Percentiles rank a stretch among this genome's conserved stretches.
Evolutionary conservation across 2,888 invertebrate genomes (phyloP).

Genomic region (Perithous albicinctus): DNA sequence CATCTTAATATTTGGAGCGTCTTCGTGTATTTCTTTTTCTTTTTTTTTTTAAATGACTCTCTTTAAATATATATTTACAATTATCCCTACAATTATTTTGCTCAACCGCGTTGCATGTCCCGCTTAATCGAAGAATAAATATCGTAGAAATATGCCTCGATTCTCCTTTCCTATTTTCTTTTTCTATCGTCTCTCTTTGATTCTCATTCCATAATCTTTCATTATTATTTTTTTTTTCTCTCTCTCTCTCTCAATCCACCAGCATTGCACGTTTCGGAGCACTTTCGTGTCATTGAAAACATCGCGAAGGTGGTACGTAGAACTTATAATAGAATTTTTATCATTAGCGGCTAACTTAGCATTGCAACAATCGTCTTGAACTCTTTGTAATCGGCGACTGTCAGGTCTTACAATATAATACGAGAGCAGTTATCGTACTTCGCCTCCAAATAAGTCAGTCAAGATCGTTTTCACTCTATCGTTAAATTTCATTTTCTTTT

Average conservation of each 20-base stretch:
- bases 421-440: conserved; percentile 60
- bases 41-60: too few relatives aligned
- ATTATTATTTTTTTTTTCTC: conserved; percentile 2
- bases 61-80: conserved; percentile 66
- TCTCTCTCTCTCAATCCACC: too few relatives aligned
- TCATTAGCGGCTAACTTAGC: conserved; percentile 38
- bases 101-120: conserved; percentile 50
- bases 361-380: conserved; percentile 48
- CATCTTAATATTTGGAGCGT: conserved; percentile 49
- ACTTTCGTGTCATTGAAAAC: conserved; percentile 37
- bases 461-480: conserved; percentile 51
- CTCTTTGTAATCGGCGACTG: conserved; percentile 60
- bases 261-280: conserved; percentile 34
- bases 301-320: conserved; percentile 40
- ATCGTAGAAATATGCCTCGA: conserved; percentile 53
- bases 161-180: neutral
- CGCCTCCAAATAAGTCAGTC: conserved; percentile 58
- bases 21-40: conserved; percentile 33
- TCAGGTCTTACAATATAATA: conserved; percentile 59
- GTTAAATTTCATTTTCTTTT: neutral
- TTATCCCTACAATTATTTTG: conserved; percentile 57
- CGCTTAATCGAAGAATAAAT: conserved; percentile 56
- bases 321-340: conserved; percentile 42
- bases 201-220: neutral
- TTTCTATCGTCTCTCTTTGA: conserved; percentile 2